Percentiles rank a stretch among this genome's conserved stretches.
Evolutionary conservation across 2,888 invertebrate species (phyloP).

Genomic region (Xiphydria camelus): DNA sequence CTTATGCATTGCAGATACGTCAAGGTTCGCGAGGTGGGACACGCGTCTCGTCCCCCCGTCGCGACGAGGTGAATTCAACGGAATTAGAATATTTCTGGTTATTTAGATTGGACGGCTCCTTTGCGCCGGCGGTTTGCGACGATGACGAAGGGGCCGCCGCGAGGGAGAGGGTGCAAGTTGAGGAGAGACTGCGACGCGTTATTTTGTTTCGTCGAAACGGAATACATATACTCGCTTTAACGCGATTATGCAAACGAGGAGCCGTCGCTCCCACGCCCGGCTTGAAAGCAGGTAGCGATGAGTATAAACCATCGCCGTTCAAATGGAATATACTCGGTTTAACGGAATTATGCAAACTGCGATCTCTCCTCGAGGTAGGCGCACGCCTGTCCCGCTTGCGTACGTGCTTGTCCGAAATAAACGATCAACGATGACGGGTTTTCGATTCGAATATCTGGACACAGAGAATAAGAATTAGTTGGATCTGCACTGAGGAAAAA

Average conservation of each 20-base stretch:
- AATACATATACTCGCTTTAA: constrained; percentile 30
- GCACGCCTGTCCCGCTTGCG: no score
- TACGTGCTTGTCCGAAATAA: no score
- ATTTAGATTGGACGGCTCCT: constrained; percentile 27
- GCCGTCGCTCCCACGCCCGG: constrained; percentile 18
- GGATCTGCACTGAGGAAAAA: no score
- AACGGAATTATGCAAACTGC: no score
- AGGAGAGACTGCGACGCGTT: constrained; percentile 21
- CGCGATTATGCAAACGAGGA: constrained; percentile 30
- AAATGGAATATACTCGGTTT: no score
- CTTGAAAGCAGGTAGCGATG: constrained; percentile 5
- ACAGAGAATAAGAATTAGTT: no score
- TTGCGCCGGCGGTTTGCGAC: no score
- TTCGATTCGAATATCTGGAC: no score
- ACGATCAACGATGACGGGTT: no score
- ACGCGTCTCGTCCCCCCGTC: constrained; percentile 1
- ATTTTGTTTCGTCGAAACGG: constrained; percentile 25
- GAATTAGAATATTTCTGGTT: constrained; percentile 34
- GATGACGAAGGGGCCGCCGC: no score
- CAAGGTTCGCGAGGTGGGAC: constrained; percentile 2
- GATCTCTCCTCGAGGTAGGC: no score
- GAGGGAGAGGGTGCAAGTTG: no score
- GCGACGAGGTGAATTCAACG: constrained; percentile 25
- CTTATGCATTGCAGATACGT: constrained; percentile 16
- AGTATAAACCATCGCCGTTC: constrained; percentile 5